Base-by-base conservation (phyloP, 2,113 vertebrate genomes). In the Pelmatolapia mariae region DNA sequence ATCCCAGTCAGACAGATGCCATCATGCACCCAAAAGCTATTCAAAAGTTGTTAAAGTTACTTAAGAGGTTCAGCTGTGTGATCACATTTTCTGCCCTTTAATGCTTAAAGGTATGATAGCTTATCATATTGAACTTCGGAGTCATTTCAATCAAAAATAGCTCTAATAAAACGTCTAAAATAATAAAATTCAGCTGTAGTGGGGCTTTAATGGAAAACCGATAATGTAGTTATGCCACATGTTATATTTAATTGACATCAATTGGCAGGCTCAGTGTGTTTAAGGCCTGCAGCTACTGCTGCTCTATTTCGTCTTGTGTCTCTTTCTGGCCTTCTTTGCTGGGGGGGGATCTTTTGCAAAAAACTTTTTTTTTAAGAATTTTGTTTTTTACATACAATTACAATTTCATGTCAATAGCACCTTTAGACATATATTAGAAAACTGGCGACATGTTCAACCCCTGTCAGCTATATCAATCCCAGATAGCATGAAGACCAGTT, bases 321-420 rank as follows among this genome's bases (percentile, higher is more conserved):
- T 66, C 61, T 66, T 22, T 66, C 61, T 13, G 61, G 33, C 19
- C 4, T 38, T 66, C 61, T 66, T 19, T 66, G 61, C 61, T 38
- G 10, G 61, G 33, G 18, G 18, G 36, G 19, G 61, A 38, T 38
- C 19, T 66, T 66, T 66, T 2, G 33, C 61, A 66, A 66, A 2
- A 3, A 3, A 0, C 0, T 0, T 3, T 22, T 24, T 4, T 61
- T 61, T 19, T 33, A 33, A 61, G 16, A 61, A 61, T 10, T 3
- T 3, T 10, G 10, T 36, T 63, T 36, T 63, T 36, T 19, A 36
- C 16, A 19, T 63, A 63, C 31, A 63, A 63, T 63, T 66, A 66
- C 19, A 66, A 38, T 66, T 38, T 66, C 33, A 66, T 66, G 10
- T 66, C 19, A 68, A 68, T 13, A 68, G 4, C 61, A 68, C 33